Evolutionary conservation across 2,888 invertebrate species (phyloP), one percentile per base, ranked within the genome.

Genomic region (Ellobium chinense): DNA sequence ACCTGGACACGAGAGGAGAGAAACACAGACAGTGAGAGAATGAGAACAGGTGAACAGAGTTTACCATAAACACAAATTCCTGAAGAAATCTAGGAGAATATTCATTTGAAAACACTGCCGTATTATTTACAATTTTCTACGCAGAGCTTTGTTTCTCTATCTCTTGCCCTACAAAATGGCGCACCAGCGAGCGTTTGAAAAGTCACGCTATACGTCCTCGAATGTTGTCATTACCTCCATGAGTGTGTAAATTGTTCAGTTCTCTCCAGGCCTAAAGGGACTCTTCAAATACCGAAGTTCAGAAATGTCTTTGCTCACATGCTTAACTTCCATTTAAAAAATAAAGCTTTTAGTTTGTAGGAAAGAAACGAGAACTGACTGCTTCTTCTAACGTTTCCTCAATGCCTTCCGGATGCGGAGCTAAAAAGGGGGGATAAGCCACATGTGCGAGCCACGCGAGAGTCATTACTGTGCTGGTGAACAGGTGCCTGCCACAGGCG

Each of bases 401-500:
- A n/a, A n/a, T 46, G 46, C 46, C 18, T 7, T 46, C 46, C 7
- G 18, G 46, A 18, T 7, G 46, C 9, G 18, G 46, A 46, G 46
- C 46, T 12, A 18, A 18, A 18, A 18, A 46, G 46, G 46, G 46
- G 72, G 60, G 58, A 58, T 34, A n/a, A 54, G 21, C 14, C 56
- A 31, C 66, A 66, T 65, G 66, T 76, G 76, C 46, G 29, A 21
- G n/a, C 34, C 77, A 77, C 31, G 27, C 77, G 56, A 31, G 21
- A 77, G 54, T 77, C 68, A 68, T 77, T 77, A 77, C 58, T 27
- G 58, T 27, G 27, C 18, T 31, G 9, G 1, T 36, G 77, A 77
- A 77, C 77, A 77, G 77, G 77, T 77, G 77, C 77, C 77, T 2
- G 68, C 58, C 56, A 56, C 29, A 36, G 54, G 34, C 29, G 56